Base-by-base conservation (phyloP, 2,888 invertebrate species). In the Hoplodrina blanda region DNA sequence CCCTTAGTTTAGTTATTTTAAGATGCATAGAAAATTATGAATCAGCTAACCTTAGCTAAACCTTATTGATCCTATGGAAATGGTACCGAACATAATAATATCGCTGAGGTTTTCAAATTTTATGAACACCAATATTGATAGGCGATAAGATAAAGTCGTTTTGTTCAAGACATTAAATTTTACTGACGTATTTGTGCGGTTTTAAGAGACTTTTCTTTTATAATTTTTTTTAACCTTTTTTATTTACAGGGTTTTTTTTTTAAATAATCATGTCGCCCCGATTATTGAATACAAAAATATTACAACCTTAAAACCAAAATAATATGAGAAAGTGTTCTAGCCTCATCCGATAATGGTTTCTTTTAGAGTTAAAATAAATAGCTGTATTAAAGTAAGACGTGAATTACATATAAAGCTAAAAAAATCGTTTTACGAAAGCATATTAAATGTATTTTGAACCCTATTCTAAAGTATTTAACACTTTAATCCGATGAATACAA, bases 21-120 rank as follows among this genome's bases (percentile, higher is more conserved):
- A 37, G 37, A 1, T 37, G 37, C 8, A 37, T 33, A 37, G 8
- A 37, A 37, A 2, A 19, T 41, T 46, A 2, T 30, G 25, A 25
- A 25, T 2, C 25, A 25, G 25, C 25, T 25, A 25, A 25, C 25
- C 25, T 2, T 25, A 25, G 25, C 25, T 25, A 25, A 25, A n/a
- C 20, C 44, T 44, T 60, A 70, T 61, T 61, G 54, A 76, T 67
- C 56, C 44, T 25, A 53, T 13, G 41, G 33, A 68, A 75, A 74
- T 74, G 60, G 20, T 72, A 33, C 11, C 55, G 57, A 66, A 6
- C 33, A 33, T 69, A 53, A 60, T 68, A 69, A 82, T 72, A 61
- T 66, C 46, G 52, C 57, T 55, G 1, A 20, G 62, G 74, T 55
- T 62, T 69, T 52, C 13, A 75, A 73, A 75, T 70, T 81, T 74